Evolutionary conservation across 1,140 invertebrate species (phyloP), one percentile per base, ranked within the genome.

Genomic region (Pachypeltis micranthus): DNA sequence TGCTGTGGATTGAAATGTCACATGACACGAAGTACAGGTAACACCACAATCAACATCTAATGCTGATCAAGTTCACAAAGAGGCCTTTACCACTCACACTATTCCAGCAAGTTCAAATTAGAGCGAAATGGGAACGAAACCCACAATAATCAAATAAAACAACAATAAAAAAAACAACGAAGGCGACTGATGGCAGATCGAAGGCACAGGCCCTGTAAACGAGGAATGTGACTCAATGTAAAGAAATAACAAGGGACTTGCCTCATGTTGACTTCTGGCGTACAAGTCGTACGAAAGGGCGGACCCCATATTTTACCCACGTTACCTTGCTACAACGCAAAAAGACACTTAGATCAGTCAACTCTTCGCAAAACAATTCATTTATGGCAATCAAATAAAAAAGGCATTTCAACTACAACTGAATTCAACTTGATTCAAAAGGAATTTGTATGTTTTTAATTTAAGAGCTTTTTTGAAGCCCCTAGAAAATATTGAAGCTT

Each of bases 271-370:
- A 39, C 51, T 57, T 62, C 61, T 44, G 56, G 26, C 23, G 44
- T 62, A 65, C 39, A 59, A 59, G 39, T 28, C 23, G 44, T 62
- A 65, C 57, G 44, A 59, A 44, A 23, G 61, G 56, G 64, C 21
- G 39, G 29, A 62, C 64, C 64, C 64, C 64, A 63, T 54, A 60
- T 63, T 60, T 61, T 63, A 68, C 67, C 63, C 67, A 66, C 67
- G 70, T 70, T 68, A 75, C 72, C 73, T 74, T 74, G 75, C 77
- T 79, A 77, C 71, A 76, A 78, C 76, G 60, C 59, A 65, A 65
- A 65, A 65, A 65, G 19, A 65, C 44, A 61, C 60, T 21, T 55
- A 58, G 34, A 60, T 65, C 64, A 65, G 64, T 65, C 64, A 65
- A 65, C 59, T 62, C 44, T 55, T 55, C 47, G 47, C 47, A 51